phyloP scores from a whole-genome alignment of 1,140 invertebrate genomes.

The Agrypnia vestita region DNA sequence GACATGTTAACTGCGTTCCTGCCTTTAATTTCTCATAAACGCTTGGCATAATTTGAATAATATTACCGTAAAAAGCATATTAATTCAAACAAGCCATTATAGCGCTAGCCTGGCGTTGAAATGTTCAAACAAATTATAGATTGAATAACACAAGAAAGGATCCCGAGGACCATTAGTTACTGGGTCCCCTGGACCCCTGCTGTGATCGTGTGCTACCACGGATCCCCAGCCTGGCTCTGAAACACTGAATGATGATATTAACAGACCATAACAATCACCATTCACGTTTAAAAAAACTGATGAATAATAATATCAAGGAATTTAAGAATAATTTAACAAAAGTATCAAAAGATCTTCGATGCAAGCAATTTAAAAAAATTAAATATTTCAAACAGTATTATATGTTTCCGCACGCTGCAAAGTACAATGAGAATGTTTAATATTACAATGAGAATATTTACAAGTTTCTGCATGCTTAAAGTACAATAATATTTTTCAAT shows the following conservation, averaged over 20 bases:
- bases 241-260: slow-evolving; percentile 12
- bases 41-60: background rate
- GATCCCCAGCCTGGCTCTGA: background rate
- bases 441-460: no score
- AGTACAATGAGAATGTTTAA: no score
- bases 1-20: slow-evolving; percentile 23
- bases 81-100: slow-evolving; percentile 6
- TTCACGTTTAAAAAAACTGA: background rate
- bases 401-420: no score
- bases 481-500: no score
- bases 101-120: background rate
- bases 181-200: slow-evolving; percentile 15
- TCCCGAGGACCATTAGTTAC: slow-evolving; percentile 17
- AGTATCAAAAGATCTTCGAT: no score
- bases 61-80: slow-evolving; percentile 35
- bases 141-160: slow-evolving; percentile 30
- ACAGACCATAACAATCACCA: background rate
- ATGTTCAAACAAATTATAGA: slow-evolving; percentile 29
- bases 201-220: slow-evolving; percentile 9
- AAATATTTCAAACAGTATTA: no score
- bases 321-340: no score
- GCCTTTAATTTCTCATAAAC: slow-evolving; percentile 18
- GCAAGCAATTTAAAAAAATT: no score
- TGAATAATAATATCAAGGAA: no score
- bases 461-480: no score